A percentile compares a stretch with the other conserved stretches of the same genome.
These are phyloP conservation scores for Smittia aterrima DNA, from an alignment of 2,888 invertebrate genomes.

Conservation along the genomic window DNA sequence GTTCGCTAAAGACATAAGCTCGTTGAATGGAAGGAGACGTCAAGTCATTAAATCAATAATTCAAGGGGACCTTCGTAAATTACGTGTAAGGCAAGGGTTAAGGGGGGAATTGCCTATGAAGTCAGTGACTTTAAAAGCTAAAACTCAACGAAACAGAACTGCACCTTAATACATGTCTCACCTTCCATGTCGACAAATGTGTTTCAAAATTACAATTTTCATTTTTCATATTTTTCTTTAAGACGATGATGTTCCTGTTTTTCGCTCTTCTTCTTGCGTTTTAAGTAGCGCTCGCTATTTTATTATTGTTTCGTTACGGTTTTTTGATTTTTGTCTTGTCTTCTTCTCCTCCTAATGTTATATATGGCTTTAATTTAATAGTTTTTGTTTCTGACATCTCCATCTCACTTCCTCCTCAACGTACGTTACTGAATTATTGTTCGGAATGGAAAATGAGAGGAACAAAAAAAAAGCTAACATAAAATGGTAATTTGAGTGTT, in stretches of 20 bases:
- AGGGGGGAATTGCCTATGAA: too few relatives aligned
- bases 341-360: constrained; percentile 19
- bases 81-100: too few relatives aligned
- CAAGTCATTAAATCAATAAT: too few relatives aligned
- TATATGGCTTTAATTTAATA: constrained; percentile 23
- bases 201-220: constrained; percentile 3
- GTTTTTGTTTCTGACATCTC: constrained; percentile 24
- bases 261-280: not conserved
- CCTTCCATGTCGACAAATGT: not conserved
- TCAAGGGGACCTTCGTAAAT: too few relatives aligned
- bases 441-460: not conserved
- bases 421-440: constrained; percentile 17
- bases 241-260: constrained; percentile 19
- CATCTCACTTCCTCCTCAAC: constrained; percentile 17
- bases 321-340: constrained; percentile 21
- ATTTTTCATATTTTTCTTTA: constrained; percentile 19
- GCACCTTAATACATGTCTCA: not conserved
- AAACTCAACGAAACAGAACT: not conserved
- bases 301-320: constrained; percentile 34
- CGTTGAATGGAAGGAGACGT: not conserved
- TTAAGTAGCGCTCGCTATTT: not conserved
- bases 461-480: not conserved
- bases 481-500: constrained; percentile 4
- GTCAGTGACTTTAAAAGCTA: not conserved
- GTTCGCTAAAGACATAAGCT: not conserved